Percentiles rank a stretch among this genome's conserved stretches.
Conservation (phyloP, 2,888 invertebrate genomes). For the Microplitis deprimator region DNA sequence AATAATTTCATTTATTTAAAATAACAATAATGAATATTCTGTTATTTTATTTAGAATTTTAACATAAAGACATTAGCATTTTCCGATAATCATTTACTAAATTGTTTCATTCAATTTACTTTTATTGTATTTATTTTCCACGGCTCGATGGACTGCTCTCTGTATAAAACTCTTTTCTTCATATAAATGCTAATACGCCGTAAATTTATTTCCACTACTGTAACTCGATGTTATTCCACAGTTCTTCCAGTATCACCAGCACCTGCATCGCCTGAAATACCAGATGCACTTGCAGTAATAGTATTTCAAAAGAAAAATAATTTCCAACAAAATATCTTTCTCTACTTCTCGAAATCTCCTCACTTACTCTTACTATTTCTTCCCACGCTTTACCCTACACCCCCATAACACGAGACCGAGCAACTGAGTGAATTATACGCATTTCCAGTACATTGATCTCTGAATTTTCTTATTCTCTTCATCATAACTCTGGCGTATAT, state of each 20-base stretch:
- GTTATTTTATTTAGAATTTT: not conserved
- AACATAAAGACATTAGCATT: not conserved
- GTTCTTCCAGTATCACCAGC: not conserved
- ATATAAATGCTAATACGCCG: not conserved
- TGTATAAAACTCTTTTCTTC: not conserved
- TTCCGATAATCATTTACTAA: not conserved
- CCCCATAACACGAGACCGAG: not conserved
- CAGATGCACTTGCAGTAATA: not conserved
- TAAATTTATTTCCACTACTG: not conserved
- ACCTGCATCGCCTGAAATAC: not conserved
- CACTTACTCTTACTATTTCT: not conserved
- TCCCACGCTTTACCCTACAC: conserved; percentile 1
- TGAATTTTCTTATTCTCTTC: conserved; percentile 6
- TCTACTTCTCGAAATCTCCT: conserved; percentile 1
- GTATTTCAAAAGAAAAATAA: not conserved
- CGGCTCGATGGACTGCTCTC: not conserved
- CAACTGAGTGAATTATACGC: not conserved
- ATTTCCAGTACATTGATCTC: conserved; percentile 36
- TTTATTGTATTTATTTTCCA: not conserved
- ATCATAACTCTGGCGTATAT: not conserved
- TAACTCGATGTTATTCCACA: not conserved
- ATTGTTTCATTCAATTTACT: not conserved
- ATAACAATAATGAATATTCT: not conserved
- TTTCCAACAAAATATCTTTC: not conserved
- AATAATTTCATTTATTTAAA: not conserved